A percentile compares a stretch with the other conserved stretches of the same genome.
Evolutionary conservation across 2,797 vertebrate species (phyloP).

Genomic region (Oceanodroma leucorhoa): DNA sequence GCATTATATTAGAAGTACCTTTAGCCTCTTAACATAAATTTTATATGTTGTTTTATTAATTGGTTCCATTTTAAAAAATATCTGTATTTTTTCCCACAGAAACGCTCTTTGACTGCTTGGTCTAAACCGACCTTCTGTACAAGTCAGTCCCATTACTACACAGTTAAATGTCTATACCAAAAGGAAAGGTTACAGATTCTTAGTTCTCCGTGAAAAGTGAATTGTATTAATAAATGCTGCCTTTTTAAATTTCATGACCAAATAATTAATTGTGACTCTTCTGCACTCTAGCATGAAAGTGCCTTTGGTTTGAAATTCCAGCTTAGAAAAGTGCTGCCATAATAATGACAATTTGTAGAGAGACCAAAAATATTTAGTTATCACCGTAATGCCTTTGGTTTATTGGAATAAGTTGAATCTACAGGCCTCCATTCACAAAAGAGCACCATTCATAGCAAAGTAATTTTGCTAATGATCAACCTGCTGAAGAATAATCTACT

Average conservation of each 20-base stretch:
- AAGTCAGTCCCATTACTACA: constrained; percentile 52
- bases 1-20: constrained; percentile 76
- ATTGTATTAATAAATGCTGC: constrained; percentile 78
- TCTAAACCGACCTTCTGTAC: constrained; percentile 47
- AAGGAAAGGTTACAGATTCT: constrained; percentile 68
- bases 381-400: constrained; percentile 99
- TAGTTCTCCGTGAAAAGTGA: constrained; percentile 72
- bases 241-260: constrained; percentile 81
- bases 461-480: constrained; percentile 56
- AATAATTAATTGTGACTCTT: constrained; percentile 85
- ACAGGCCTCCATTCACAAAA: constrained; percentile 75
- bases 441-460: constrained; percentile 56
- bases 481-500: constrained; percentile 60
- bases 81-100: constrained; percentile 39
- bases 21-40: constrained; percentile 68
- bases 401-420: constrained; percentile 79
- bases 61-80: constrained; percentile 61
- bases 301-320: constrained; percentile 96
- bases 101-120: constrained; percentile 58
- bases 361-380: constrained; percentile 94
- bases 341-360: constrained; percentile 84
- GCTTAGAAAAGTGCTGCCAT: constrained; percentile 90
- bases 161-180: constrained; percentile 74
- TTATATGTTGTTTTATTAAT: constrained; percentile 57
- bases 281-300: constrained; percentile 96